A percentile compares a stretch with the other conserved stretches of the same genome.
These are phyloP conservation scores for Todiramphus saurophagus DNA, from an alignment of 2,113 vertebrate species.

Conservation along the genomic window DNA sequence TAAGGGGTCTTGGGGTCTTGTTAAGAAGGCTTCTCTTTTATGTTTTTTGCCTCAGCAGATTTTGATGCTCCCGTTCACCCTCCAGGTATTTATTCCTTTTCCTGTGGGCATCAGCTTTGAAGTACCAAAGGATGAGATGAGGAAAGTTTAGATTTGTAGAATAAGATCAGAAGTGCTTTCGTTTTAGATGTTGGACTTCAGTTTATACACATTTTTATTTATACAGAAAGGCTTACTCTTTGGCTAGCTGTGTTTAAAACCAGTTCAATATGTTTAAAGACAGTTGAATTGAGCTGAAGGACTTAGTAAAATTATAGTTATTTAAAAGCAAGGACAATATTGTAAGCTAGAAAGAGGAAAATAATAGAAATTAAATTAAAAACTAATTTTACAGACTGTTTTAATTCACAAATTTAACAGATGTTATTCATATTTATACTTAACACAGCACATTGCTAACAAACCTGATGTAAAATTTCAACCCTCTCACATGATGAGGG, in stretches of 20 bases:
- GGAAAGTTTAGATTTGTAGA: conserved; percentile 17
- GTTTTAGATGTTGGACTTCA: background rate
- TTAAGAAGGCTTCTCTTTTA: background rate
- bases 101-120: background rate
- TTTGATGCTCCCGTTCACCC: background rate
- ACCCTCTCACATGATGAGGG: background rate
- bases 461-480: background rate
- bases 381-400: background rate
- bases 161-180: background rate
- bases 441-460: background rate
- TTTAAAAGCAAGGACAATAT: background rate
- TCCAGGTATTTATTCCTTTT: conserved; percentile 9
- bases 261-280: background rate
- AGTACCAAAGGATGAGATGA: background rate
- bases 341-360: background rate
- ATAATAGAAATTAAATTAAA: background rate
- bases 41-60: background rate
- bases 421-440: background rate
- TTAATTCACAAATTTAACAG: too few species aligned
- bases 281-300: background rate
- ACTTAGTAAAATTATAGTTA: background rate
- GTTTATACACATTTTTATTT: background rate
- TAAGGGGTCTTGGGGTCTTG: background rate
- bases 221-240: background rate
- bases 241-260: background rate